Percentiles rank a stretch among this genome's conserved stretches.
Evolutionary conservation across 2,888 invertebrate species (phyloP).

Genomic region (Agrotis exclamationis): DNA sequence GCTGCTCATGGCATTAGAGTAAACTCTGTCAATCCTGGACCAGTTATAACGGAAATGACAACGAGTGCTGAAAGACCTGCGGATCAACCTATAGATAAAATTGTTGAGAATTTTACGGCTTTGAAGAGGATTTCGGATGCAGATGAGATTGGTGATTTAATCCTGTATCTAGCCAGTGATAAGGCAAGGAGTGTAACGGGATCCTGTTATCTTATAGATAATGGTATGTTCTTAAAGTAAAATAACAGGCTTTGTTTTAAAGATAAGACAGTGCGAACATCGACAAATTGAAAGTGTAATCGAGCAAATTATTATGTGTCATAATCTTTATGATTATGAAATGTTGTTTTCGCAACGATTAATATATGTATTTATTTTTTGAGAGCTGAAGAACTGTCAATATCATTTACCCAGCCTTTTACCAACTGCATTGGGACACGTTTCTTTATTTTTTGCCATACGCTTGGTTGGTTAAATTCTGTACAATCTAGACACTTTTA

Average conservation of each 20-base stretch:
- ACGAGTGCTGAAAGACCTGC: not conserved
- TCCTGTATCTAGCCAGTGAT: slow-evolving; percentile 62
- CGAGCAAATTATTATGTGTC: too few species aligned
- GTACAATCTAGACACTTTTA: too few species aligned
- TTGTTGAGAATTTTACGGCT: not conserved
- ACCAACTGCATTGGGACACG: too few species aligned
- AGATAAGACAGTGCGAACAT: too few species aligned
- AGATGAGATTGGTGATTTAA: slow-evolving; percentile 54
- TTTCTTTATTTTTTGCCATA: too few species aligned
- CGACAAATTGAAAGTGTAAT: too few species aligned
- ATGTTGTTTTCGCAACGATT: too few species aligned
- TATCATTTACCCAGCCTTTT: too few species aligned
- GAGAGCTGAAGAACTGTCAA: too few species aligned
- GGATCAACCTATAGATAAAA: not conserved
- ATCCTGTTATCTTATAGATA: slow-evolving; percentile 42
- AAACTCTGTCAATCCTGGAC: slow-evolving; percentile 70
- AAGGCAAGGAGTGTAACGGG: slow-evolving; percentile 35
- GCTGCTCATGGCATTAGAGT: slow-evolving; percentile 94
- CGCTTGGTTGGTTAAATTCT: too few species aligned
- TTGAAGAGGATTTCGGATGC: slow-evolving; percentile 32
- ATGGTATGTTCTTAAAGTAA: slow-evolving; percentile 32
- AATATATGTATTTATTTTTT: too few species aligned
- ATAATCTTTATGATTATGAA: too few species aligned
- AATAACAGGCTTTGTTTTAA: not conserved
- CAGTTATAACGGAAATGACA: slow-evolving; percentile 87